These are phyloP conservation scores for Parazoanthus swiftii DNA, from an alignment of 92 coral and sea anemone species.

Conservation along the genomic window DNA sequence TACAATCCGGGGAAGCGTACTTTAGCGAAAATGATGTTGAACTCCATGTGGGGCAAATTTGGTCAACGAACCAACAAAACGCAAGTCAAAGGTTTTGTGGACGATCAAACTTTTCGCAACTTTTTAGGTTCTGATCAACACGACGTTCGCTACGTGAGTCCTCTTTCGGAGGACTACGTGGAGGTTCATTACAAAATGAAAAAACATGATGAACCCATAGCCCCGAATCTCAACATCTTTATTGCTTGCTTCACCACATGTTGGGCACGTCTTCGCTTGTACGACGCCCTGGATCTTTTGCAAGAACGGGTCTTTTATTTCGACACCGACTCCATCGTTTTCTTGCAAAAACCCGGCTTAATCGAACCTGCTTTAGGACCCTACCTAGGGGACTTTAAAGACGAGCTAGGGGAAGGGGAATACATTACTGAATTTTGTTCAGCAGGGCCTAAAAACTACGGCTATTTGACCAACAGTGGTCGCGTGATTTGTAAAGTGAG, in stretches of 20 bases:
- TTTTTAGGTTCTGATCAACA: background rate
- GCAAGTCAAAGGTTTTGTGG: slow-evolving; percentile 4
- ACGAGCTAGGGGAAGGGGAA: background rate
- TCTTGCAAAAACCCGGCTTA: background rate
- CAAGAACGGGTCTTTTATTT: background rate
- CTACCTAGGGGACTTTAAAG: background rate
- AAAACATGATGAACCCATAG: slow-evolving; percentile 7
- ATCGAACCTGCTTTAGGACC: background rate
- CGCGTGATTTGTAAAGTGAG: background rate
- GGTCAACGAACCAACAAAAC: background rate
- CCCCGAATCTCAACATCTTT: background rate
- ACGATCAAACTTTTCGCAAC: slow-evolving; percentile 13
- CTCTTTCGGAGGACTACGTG: background rate
- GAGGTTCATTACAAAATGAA: slow-evolving; percentile 9
- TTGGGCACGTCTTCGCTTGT: no score
- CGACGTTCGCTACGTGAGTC: no score
- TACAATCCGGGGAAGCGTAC: background rate
- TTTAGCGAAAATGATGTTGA: no score
- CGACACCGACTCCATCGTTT: background rate
- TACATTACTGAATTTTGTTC: background rate
- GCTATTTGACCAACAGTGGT: background rate
- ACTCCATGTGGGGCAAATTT: background rate
- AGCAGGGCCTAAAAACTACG: slow-evolving; percentile 24
- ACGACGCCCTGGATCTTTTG: slow-evolving; percentile 11
- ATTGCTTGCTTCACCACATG: no score